Conservation (phyloP, 2,888 invertebrate species). For the Ophion slaviceki region DNA sequence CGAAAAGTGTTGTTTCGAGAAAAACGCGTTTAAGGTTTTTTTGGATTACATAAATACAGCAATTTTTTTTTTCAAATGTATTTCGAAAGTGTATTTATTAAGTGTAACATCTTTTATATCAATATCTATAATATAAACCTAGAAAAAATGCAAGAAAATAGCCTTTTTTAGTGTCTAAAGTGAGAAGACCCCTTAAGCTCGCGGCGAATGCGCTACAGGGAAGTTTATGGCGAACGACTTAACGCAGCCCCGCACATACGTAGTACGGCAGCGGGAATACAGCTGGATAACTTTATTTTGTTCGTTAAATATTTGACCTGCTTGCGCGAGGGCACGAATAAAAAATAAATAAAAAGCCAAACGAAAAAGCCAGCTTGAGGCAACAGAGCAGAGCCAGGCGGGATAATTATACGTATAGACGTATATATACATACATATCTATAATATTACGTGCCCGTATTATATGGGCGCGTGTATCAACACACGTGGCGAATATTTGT, state of each 20-base stretch:
- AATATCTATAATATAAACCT: no score
- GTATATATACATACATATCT: constrained; percentile 7
- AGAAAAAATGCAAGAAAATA: no score
- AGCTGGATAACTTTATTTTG: constrained; percentile 63
- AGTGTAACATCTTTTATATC: no score
- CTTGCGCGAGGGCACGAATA: constrained; percentile 10
- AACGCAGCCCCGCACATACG: background rate
- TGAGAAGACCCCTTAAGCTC: background rate
- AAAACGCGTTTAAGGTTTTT: no score
- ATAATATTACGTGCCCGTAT: background rate
- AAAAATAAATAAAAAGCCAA: constrained; percentile 11
- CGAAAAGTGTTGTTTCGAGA: no score
- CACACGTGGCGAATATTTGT: constrained; percentile 55
- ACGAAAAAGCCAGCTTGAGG: background rate
- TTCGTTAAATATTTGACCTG: constrained; percentile 65
- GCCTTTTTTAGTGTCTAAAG: no score
- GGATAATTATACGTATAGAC: constrained; percentile 25
- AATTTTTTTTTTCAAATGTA: no score
- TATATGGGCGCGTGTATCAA: constrained; percentile 17
- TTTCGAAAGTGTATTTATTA: no score
- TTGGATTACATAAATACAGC: no score
- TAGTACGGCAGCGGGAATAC: constrained; percentile 33
- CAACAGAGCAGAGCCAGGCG: background rate
- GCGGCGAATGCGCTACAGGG: background rate
- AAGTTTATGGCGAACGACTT: constrained; percentile 30